Evolutionary conservation across 2,888 invertebrate genomes (phyloP), one percentile per base, ranked within the genome.

Genomic region (Chymomyza procnemis): DNA sequence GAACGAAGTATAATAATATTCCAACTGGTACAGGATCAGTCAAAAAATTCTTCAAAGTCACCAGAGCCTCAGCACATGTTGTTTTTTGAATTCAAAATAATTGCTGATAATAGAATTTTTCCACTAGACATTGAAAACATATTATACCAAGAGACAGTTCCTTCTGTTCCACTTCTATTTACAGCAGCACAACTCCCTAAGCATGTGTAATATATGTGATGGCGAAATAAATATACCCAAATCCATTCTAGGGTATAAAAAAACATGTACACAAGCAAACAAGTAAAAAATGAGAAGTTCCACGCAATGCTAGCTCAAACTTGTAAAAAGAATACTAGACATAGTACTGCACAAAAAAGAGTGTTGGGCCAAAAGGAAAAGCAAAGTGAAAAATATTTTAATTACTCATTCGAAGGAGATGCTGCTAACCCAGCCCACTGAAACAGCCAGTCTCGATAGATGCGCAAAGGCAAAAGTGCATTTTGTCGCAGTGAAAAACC

Each of bases 311-410:
- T 69, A 64, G 61, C 61, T 61, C 66, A 58, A 73, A 79, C 66
- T 71, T 67, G 58, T 66, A 63, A 74, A 66, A 69, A 69, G 50
- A 65, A 67, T 64, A 64, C 76, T 78, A 61, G 64, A 68, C 69
- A 79, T 71, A 80, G 74, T 71, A 80, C 75, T 41, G 34, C 9
- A 41, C 12, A 65, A 57, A 61, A 34, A 34, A 22, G 16, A 71
- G 67, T 74, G 74, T 76, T 71, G 67, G 34, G 69, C 57, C 57
- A 61, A 73, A 74, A 71, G 76, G 69, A 81, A 84, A 89, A 88
- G 88, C 72, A 61, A 73, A 74, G 72, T 79, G 69, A 81, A 84
- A 89, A 89, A 88, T 85, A 83, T 89, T 89, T 89, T 89, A 89
- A 89, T 89, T 89, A 89, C 89, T 87, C 89, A 85, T 85, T 87